phyloP scores from a whole-genome alignment of 2,113 vertebrate species.

The Odocoileus hemionus region DNA sequence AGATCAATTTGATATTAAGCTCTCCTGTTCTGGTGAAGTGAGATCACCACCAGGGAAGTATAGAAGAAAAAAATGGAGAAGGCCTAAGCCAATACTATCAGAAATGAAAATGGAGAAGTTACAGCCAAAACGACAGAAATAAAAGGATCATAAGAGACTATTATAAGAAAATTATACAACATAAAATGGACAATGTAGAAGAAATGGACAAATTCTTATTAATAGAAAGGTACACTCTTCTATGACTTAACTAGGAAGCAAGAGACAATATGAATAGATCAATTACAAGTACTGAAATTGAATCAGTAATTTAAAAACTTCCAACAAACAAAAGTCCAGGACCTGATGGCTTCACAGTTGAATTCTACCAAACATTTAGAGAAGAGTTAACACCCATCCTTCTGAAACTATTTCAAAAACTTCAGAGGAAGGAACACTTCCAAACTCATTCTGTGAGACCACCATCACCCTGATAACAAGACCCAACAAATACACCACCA shows the following conservation, averaged over 20 bases:
- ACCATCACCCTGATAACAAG: background rate
- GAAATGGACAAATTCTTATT: background rate
- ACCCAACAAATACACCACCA: background rate
- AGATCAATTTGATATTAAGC: background rate
- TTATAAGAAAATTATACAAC: background rate
- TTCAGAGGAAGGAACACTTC: background rate
- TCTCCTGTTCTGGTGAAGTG: background rate
- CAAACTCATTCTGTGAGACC: background rate
- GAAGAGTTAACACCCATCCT: background rate
- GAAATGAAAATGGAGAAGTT: background rate
- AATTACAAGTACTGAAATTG: background rate
- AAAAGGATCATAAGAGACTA: background rate
- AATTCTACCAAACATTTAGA: background rate
- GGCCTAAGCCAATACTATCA: background rate
- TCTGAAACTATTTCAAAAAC: background rate
- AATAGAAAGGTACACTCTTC: background rate
- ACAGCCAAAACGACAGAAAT: background rate
- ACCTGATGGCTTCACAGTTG: background rate
- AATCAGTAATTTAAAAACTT: background rate
- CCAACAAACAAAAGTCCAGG: background rate
- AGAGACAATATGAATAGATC: background rate
- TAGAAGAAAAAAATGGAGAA: background rate
- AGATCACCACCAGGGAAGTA: background rate
- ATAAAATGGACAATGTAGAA: background rate
- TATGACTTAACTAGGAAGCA: background rate